Evolutionary conservation across 2,888 invertebrate genomes (phyloP).

Genomic region (Melanostoma scalare): DNA sequence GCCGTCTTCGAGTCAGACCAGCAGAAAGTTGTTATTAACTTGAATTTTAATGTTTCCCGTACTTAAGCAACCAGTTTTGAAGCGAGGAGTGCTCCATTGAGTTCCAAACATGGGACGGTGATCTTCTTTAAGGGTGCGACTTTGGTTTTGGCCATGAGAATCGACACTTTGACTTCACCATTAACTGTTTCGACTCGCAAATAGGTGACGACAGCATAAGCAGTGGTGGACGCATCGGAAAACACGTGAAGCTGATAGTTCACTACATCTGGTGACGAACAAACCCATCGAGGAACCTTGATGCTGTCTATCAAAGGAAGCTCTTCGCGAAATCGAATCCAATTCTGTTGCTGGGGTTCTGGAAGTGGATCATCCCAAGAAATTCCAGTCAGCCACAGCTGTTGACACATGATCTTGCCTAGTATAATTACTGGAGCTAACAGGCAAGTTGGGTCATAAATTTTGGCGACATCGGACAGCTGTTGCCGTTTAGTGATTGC

Average conservation of each 20-base stretch:
- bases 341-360: slow-evolving; percentile 13
- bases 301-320: background rate
- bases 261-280: background rate
- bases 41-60: slow-evolving; percentile 2
- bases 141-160: background rate
- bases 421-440: slow-evolving; percentile 29
- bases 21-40: slow-evolving; percentile 13
- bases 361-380: background rate
- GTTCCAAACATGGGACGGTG: slow-evolving; percentile 38
- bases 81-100: slow-evolving; percentile 31
- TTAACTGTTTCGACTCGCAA: background rate
- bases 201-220: slow-evolving; percentile 1
- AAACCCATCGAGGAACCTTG: slow-evolving; percentile 3
- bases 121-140: background rate
- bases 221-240: slow-evolving; percentile 1
- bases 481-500: slow-evolving; percentile 18
- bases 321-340: slow-evolving; percentile 16
- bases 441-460: slow-evolving; percentile 33
- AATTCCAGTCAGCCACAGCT: no score
- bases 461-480: background rate
- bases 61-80: no score
- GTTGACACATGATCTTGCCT: slow-evolving; percentile 32
- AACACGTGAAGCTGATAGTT: slow-evolving; percentile 23
- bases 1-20: slow-evolving; percentile 39
- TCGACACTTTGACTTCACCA: background rate